phyloP scores from a whole-genome alignment of 1,140 invertebrate species.

The Paraescarpia echinospica region DNA sequence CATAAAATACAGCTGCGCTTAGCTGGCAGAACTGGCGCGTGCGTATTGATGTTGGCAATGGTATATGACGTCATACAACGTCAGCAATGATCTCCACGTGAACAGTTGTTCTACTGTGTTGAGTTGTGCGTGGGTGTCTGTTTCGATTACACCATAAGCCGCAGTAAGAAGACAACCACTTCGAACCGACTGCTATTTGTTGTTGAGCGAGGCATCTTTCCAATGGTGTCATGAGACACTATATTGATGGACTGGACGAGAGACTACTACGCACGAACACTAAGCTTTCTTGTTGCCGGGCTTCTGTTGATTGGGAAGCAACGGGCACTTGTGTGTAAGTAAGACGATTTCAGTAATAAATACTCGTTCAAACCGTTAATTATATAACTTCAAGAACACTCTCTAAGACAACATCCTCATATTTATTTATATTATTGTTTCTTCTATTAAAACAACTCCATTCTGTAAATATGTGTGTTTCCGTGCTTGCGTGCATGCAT shows the following conservation, averaged over 20 bases:
- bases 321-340: neutral
- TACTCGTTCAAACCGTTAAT: neutral
- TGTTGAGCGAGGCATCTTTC: neutral
- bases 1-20: neutral
- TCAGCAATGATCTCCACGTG: neutral
- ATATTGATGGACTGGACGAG: neutral
- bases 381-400: neutral
- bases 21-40: neutral
- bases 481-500: neutral
- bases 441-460: neutral
- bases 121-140: neutral
- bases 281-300: neutral
- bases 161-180: neutral
- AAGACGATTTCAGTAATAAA: neutral
- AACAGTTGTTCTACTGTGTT: neutral
- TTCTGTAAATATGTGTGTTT: neutral
- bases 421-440: neutral
- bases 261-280: neutral
- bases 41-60: neutral
- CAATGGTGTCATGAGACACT: neutral
- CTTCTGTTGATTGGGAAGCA: neutral
- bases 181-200: neutral
- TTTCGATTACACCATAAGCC: neutral
- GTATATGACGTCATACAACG: neutral
- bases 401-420: neutral